Conservation (phyloP, 2,113 vertebrate genomes). For the Mungos mungo region DNA sequence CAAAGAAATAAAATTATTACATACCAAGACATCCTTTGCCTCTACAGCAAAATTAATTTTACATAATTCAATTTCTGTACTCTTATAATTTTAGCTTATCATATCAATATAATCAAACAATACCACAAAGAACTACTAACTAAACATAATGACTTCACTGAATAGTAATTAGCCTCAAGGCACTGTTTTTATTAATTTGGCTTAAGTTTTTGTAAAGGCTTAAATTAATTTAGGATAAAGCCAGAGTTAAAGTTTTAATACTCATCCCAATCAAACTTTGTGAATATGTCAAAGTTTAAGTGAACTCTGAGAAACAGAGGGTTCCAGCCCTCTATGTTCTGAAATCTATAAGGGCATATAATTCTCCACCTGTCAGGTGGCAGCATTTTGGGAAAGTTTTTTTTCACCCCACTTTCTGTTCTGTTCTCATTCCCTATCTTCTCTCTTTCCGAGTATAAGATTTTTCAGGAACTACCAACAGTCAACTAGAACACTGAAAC, state of each 20-base stretch:
- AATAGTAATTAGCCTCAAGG: not conserved
- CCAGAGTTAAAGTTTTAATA: not conserved
- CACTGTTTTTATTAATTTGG: conserved; percentile 34
- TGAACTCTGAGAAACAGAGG: not conserved
- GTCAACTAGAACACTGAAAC: not conserved
- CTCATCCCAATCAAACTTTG: not conserved
- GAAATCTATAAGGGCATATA: not conserved
- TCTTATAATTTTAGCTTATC: conserved; percentile 27
- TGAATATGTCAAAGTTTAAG: not conserved
- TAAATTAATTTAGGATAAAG: not conserved
- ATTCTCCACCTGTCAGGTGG: not conserved
- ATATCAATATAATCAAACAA: conserved; percentile 39
- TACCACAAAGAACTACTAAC: conserved; percentile 17
- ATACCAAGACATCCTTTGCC: not conserved
- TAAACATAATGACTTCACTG: not conserved
- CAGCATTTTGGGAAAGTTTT: not conserved
- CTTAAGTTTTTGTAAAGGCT: not conserved
- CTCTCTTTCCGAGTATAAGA: not conserved
- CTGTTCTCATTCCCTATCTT: not conserved
- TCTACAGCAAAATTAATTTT: conserved; percentile 54
- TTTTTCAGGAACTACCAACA: not conserved
- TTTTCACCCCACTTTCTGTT: not conserved
- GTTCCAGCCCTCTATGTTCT: not conserved
- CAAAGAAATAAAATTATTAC: conserved; percentile 54
- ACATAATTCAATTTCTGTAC: conserved; percentile 42